These are phyloP conservation scores for Oscheius sp. DNA, from an alignment of 2,888 invertebrate species.

Conservation along the genomic window DNA sequence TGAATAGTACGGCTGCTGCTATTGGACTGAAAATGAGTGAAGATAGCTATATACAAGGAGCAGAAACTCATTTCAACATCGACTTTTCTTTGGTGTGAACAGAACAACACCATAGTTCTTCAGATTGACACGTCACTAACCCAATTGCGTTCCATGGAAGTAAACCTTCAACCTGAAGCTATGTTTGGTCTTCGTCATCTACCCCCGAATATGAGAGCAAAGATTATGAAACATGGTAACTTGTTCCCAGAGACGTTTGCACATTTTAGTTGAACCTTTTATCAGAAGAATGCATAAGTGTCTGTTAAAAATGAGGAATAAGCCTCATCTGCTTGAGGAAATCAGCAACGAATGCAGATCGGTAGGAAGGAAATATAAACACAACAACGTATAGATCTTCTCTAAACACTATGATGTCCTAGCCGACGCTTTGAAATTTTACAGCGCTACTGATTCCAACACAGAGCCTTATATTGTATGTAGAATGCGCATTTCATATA, in stretches of 20 bases:
- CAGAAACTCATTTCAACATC: conserved; percentile 5
- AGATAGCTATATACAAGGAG: conserved; percentile 36
- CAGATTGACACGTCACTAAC: conserved; percentile 28
- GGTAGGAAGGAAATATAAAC: too few species aligned
- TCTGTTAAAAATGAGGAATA: conserved; percentile 14
- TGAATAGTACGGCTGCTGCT: conserved; percentile 42
- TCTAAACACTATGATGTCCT: conserved; percentile 44
- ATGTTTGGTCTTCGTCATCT: conserved; percentile 26
- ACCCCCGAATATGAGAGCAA: conserved; percentile 16
- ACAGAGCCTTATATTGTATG: neutral
- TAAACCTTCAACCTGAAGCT: conserved; percentile 15
- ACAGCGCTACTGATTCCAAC: neutral
- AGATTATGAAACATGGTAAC: conserved; percentile 17
- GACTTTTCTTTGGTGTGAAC: neutral
- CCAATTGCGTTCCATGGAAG: conserved; percentile 41
- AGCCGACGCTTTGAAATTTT: conserved; percentile 42
- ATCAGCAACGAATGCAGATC: conserved; percentile 3
- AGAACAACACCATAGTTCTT: neutral
- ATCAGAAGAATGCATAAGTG: conserved; percentile 38
- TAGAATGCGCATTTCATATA: neutral
- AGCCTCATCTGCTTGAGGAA: neutral
- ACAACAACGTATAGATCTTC: conserved; percentile 49
- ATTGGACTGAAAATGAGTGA: conserved; percentile 37
- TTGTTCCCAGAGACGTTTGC: neutral
- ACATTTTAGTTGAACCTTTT: conserved; percentile 8